Percentiles rank a stretch among this genome's conserved stretches.
These are phyloP conservation scores for Drosophila navojoa DNA, from an alignment of 1,140 invertebrate genomes.

Conservation along the genomic window DNA sequence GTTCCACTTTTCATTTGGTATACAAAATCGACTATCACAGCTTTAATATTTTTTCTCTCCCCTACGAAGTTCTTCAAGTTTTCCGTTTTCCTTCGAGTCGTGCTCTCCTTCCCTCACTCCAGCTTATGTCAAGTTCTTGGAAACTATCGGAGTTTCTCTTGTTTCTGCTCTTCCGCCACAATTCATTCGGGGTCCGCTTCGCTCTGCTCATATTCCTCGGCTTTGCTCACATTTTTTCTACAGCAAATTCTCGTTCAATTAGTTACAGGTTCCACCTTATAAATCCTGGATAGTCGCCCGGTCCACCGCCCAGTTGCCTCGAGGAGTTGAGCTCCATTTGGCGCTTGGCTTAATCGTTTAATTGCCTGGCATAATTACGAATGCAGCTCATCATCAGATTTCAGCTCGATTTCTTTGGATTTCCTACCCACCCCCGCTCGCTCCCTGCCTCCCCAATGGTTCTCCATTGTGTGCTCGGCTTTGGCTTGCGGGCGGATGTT, in stretches of 20 bases:
- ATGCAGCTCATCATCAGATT: constrained; percentile 82
- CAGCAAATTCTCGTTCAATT: constrained; percentile 56
- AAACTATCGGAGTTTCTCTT: not conserved
- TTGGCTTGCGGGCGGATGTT: constrained; percentile 12
- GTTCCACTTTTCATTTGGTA: not conserved
- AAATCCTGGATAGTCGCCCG: constrained; percentile 32
- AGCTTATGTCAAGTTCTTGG: not conserved
- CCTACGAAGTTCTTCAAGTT: not conserved
- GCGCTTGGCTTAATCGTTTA: constrained; percentile 71
- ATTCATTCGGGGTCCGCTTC: not conserved
- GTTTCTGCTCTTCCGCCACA: not conserved
- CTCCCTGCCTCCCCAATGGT: not conserved
- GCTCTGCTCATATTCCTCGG: constrained; percentile 1
- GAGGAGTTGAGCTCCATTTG: constrained; percentile 10
- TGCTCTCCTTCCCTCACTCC: not conserved
- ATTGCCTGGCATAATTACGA: constrained; percentile 81
- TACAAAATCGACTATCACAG: not conserved
- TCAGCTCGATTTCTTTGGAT: constrained; percentile 66
- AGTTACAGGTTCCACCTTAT: constrained; percentile 56
- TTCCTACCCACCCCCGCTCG: constrained; percentile 3
- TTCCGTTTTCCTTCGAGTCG: too few relatives aligned
- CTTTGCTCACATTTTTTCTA: not conserved
- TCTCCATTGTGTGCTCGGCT: constrained; percentile 5
- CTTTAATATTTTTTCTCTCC: not conserved
- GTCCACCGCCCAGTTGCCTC: not conserved